Evolutionary conservation across 2,113 vertebrate genomes (phyloP).

Genomic region (Hippocampus abdominalis): DNA sequence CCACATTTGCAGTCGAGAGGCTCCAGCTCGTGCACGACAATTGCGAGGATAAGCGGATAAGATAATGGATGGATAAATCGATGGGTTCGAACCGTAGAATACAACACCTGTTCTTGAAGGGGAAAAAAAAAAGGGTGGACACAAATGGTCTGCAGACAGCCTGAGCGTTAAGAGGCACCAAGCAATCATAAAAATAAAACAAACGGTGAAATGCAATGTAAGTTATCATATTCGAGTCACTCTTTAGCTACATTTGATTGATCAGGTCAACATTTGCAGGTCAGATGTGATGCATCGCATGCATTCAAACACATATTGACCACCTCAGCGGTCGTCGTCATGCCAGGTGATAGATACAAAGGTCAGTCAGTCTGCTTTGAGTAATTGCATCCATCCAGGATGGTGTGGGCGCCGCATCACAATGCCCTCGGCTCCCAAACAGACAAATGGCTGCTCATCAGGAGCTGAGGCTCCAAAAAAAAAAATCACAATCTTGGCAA

Average conservation of each 20-base stretch:
- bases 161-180: too few relatives aligned
- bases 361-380: constrained; percentile 21
- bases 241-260: neutral
- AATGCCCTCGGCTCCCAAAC: constrained; percentile 20
- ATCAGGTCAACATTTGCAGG: neutral
- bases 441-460: constrained; percentile 28
- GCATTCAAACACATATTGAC: neutral
- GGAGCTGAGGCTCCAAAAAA: constrained; percentile 7
- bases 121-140: too few relatives aligned
- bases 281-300: neutral
- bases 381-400: constrained; percentile 36
- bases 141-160: too few relatives aligned
- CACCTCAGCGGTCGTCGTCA: neutral
- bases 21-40: too few relatives aligned
- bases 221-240: too few relatives aligned
- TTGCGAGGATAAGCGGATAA: too few relatives aligned
- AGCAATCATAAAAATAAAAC: too few relatives aligned
- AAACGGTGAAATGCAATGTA: too few relatives aligned
- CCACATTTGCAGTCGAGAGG: too few relatives aligned
- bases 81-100: too few relatives aligned
- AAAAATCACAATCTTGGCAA: constrained; percentile 18
- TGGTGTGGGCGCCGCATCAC: constrained; percentile 13
- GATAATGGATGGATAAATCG: too few relatives aligned
- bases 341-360: constrained; percentile 2
- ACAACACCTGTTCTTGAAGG: too few relatives aligned